These are phyloP conservation scores for Acanthosepion lycidas DNA, from an alignment of 2,888 invertebrate species.

Conservation along the genomic window DNA sequence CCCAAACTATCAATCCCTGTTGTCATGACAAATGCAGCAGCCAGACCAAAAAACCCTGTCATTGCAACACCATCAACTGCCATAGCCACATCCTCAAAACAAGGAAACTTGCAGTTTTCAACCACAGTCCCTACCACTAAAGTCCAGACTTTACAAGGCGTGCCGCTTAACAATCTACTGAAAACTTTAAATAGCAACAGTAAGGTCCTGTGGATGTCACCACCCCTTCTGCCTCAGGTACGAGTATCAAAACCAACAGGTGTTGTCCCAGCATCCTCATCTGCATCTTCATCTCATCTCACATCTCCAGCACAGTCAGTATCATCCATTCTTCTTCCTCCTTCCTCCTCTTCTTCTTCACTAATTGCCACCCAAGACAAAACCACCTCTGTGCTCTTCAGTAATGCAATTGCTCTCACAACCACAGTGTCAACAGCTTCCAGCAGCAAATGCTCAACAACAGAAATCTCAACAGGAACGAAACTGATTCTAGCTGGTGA, in stretches of 20 bases:
- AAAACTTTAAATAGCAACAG: slow-evolving; percentile 35
- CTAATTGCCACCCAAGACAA: background rate
- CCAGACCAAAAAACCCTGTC: background rate
- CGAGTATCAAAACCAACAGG: background rate
- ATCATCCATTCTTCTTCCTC: background rate
- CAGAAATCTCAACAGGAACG: background rate
- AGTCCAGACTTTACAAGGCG: background rate
- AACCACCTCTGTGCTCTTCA: background rate
- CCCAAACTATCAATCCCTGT: slow-evolving; percentile 35
- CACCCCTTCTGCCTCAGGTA: background rate
- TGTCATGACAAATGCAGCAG: background rate
- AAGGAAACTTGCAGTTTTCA: background rate
- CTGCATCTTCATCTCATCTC: background rate
- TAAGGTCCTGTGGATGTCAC: slow-evolving; percentile 39
- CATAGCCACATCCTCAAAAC: background rate
- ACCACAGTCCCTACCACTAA: background rate
- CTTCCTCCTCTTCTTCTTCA: background rate
- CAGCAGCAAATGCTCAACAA: background rate
- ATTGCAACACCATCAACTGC: background rate
- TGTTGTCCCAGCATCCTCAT: background rate
- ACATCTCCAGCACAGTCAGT: slow-evolving; percentile 14
- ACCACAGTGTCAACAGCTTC: slow-evolving; percentile 34
- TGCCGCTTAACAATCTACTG: background rate
- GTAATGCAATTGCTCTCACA: background rate
- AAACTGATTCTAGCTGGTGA: slow-evolving; percentile 37